Evolutionary conservation across 2,888 invertebrate species (phyloP).

Genomic region (Spilosoma lubricipeda): DNA sequence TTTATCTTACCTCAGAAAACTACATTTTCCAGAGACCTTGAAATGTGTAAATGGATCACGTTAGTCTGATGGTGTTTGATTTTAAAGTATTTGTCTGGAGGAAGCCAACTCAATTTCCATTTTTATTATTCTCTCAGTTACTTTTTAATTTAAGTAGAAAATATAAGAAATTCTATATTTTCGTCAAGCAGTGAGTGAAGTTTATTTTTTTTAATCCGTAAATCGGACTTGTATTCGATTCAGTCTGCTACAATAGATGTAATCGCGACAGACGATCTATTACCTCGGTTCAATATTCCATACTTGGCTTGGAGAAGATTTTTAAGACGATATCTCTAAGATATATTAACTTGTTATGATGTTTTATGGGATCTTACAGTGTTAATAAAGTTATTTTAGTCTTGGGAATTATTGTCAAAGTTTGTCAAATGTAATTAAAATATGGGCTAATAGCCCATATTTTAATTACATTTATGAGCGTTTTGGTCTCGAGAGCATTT

Average conservation of each 20-base stretch:
- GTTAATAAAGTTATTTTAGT: not conserved
- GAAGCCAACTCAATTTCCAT: not conserved
- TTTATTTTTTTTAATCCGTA: constrained; percentile 30
- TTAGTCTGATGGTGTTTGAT: not conserved
- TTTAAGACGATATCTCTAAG: not conserved
- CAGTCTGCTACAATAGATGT: constrained; percentile 29
- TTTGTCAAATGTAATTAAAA: too few relatives aligned
- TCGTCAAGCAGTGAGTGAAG: not conserved
- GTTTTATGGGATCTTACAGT: not conserved
- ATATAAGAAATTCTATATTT: constrained; percentile 20
- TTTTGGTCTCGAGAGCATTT: not conserved
- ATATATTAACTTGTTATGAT: not conserved
- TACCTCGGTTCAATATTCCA: constrained; percentile 34
- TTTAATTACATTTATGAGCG: not conserved
- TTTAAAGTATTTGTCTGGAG: not conserved
- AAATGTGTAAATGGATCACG: not conserved
- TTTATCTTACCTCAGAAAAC: not conserved
- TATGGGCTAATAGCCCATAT: not conserved
- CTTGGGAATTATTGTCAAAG: too few relatives aligned
- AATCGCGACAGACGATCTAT: constrained; percentile 30
- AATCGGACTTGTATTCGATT: constrained; percentile 26
- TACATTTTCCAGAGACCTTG: not conserved
- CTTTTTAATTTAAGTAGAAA: not conserved
- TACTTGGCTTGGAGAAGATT: constrained; percentile 10
- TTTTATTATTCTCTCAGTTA: not conserved